Evolutionary conservation across 2,113 vertebrate genomes (phyloP), one percentile per base, ranked within the genome.

Genomic region (Henicopernis longicauda): DNA sequence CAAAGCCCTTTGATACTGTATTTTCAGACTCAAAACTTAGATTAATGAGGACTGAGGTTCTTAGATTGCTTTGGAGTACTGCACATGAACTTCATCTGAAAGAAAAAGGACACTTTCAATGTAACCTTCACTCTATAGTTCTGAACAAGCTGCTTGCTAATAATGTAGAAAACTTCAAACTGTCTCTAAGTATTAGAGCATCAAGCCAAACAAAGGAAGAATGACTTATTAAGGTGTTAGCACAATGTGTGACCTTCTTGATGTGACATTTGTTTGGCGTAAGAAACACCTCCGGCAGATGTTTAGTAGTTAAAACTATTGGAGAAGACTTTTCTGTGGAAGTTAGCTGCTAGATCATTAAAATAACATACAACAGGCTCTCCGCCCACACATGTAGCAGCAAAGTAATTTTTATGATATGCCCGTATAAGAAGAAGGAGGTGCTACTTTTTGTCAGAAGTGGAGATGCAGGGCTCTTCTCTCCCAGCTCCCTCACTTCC

Each of bases 221-320:
- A 72, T 84, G 93, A 93, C 82, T 96, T 92, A 93, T 58, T 95
- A 86, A 95, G 78, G 74, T 95, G 91, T 86, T 95, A 96, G 89
- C 50, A 59, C 82, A 70, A 86, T 92, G 78, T 77, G 73, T 81
- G 81, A 94, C 93, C 95, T 96, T 77, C 66, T 90, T 73, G 72
- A 71, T 79, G 32, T 90, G 86, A 81, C 73, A 77, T 54, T 77
- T 89, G 62, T 86, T 86, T 95, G 94, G 87, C 86, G 63, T 73
- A 77, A 91, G 89, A 65, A 95, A 79, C 62, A 65, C 44, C 34
- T 84, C 84, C 67, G 70, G 54, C 93, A 96, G 81, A 91, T 95
- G 81, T 59, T 76, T 92, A 66, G 74, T 61, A 52, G 69, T 84
- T 79, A 84, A 89, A 97, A 71, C 61, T 29, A 47, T 76, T 82